Evolutionary conservation across 2,113 vertebrate genomes (phyloP).

Genomic region (Stictonetta naevosa): DNA sequence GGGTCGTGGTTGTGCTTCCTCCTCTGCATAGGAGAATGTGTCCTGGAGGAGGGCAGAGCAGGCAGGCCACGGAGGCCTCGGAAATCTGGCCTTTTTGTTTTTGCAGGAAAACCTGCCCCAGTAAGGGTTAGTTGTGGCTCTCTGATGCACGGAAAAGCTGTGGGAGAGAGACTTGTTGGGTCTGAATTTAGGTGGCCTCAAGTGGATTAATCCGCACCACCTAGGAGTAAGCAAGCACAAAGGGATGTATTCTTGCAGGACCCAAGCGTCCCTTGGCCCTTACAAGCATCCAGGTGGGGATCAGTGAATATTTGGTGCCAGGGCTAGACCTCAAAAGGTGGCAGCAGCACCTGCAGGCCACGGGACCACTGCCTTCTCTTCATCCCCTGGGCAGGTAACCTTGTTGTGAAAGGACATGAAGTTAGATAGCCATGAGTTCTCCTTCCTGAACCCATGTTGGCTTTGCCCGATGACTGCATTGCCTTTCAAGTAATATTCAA

Average conservation of each 20-base stretch:
- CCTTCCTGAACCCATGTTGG: too few species aligned
- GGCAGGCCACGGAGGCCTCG: not conserved
- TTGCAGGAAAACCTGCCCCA: too few species aligned
- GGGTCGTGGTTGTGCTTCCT: not conserved
- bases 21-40: not conserved
- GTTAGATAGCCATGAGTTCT: too few species aligned
- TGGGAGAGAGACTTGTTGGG: not conserved
- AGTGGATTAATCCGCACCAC: not conserved
- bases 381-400: too few species aligned
- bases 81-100: not conserved
- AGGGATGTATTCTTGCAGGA: not conserved
- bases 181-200: not conserved
- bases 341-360: too few species aligned
- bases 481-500: too few species aligned
- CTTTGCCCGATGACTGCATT: too few species aligned
- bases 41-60: not conserved
- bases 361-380: too few species aligned
- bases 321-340: too few species aligned
- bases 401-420: too few species aligned
- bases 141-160: not conserved
- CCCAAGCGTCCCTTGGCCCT: fast-evolving
- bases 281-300: not conserved
- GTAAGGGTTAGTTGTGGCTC: too few species aligned
- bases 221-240: not conserved
- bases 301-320: not conserved